A percentile compares a stretch with the other conserved stretches of the same genome.
Conservation (phyloP, 2,797 vertebrate species). For the Glyptemys insculpta region DNA sequence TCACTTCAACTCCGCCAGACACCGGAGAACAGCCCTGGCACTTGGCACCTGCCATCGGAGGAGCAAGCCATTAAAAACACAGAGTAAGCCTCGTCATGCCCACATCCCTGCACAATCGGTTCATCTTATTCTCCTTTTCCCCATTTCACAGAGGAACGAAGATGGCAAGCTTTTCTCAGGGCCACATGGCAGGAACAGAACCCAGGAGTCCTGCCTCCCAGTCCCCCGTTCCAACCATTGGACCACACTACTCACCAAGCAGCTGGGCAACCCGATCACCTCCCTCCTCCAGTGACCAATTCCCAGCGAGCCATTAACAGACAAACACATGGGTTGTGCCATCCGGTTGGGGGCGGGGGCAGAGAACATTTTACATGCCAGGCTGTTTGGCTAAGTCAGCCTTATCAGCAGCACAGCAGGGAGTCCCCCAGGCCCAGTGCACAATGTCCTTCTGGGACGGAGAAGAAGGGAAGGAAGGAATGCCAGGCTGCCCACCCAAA, state of each 20-base stretch:
- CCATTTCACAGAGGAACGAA: not conserved
- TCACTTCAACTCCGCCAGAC: not conserved
- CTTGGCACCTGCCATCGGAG: not conserved
- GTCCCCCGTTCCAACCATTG: not conserved
- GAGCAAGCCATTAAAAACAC: not conserved
- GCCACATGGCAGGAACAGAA: not conserved
- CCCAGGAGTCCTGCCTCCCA: not conserved
- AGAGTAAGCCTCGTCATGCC: not conserved
- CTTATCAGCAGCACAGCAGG: not conserved
- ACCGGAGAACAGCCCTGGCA: not conserved
- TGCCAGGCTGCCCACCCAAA: not conserved
- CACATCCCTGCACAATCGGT: not conserved
- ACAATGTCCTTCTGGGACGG: not conserved
- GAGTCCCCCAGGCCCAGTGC: not conserved
- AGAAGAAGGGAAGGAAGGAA: not conserved
- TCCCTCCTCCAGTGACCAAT: not conserved
- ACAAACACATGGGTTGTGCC: not conserved
- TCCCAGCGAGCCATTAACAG: not conserved
- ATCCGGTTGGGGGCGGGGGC: not conserved
- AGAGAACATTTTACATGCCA: not conserved
- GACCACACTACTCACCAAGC: not conserved
- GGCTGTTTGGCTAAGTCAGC: not conserved
- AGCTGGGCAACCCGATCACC: not conserved
- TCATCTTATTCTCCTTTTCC: not conserved
- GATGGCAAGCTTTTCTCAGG: not conserved